Percentiles rank a stretch among this genome's conserved stretches.
Conservation (phyloP, 2,797 vertebrate species). For the Notolabrus celidotus region DNA sequence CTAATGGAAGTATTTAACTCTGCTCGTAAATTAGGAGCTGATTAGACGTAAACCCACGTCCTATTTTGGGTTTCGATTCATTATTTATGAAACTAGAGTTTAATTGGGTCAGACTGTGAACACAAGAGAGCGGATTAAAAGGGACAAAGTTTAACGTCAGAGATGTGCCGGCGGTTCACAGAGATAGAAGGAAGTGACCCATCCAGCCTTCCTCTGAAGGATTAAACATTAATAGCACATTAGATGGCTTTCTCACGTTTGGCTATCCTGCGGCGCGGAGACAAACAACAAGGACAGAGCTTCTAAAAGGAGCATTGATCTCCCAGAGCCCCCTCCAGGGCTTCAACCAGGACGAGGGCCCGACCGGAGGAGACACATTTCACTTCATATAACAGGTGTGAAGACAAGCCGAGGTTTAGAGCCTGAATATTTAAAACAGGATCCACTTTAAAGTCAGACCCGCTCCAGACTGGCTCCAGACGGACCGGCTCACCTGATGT, state of each 20-base stretch:
- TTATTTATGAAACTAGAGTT: constrained; percentile 37
- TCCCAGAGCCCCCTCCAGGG: constrained; percentile 10
- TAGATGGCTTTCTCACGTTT: constrained; percentile 68
- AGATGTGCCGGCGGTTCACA: constrained; percentile 19
- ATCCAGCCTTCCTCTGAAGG: constrained; percentile 45
- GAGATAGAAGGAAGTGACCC: constrained; percentile 22
- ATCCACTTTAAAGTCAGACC: too few species aligned
- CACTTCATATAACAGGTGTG: too few species aligned
- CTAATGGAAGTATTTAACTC: constrained; percentile 36
- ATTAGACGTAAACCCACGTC: constrained; percentile 29
- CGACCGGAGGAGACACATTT: neutral
- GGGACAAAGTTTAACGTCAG: constrained; percentile 28
- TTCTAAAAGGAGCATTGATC: constrained; percentile 66
- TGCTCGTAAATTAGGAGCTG: constrained; percentile 31
- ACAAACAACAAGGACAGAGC: constrained; percentile 60
- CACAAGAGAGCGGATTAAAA: constrained; percentile 25
- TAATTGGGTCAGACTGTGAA: constrained; percentile 27
- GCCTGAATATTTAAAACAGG: too few species aligned
- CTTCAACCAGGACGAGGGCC: too few species aligned
- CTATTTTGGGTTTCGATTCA: constrained; percentile 38
- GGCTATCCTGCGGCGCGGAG: constrained; percentile 56
- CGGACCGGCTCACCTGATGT: too few species aligned
- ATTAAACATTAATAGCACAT: constrained; percentile 69
- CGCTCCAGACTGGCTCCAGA: too few species aligned
- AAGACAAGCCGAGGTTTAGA: too few species aligned